A percentile compares a stretch with the other conserved stretches of the same genome.
Conservation (phyloP, 2,888 invertebrate species). For the Epiperipatus broadwayi region DNA sequence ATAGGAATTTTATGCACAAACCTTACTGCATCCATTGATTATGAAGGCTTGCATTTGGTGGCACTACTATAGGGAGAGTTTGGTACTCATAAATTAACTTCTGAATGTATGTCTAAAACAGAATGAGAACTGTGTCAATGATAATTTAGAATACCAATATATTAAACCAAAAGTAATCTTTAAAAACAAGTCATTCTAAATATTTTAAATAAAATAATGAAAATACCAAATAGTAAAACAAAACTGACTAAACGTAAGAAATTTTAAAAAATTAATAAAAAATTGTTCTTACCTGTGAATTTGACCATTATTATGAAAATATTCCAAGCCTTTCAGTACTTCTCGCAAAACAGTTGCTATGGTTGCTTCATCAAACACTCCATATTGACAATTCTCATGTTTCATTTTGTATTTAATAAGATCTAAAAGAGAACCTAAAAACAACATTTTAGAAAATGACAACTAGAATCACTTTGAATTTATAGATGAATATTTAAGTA, state of each 20-base stretch:
- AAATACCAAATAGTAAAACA: not conserved
- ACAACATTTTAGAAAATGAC: no score
- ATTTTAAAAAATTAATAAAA: slow-evolving; percentile 12
- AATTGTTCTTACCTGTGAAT: slow-evolving; percentile 60
- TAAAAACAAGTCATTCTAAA: no score
- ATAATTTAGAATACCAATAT: no score
- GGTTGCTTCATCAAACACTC: slow-evolving; percentile 89
- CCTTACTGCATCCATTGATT: no score
- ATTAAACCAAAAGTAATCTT: no score
- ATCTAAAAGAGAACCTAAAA: slow-evolving; percentile 35
- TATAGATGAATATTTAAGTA: not conserved
- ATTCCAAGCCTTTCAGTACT: slow-evolving; percentile 87
- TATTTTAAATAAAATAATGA: no score
- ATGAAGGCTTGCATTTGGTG: no score
- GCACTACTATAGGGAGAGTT: no score
- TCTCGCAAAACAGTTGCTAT: slow-evolving; percentile 91
- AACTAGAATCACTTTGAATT: not conserved
- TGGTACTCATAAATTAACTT: no score
- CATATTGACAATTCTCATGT: slow-evolving; percentile 71
- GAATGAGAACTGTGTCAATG: no score
- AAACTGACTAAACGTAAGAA: not conserved
- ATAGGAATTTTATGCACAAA: no score
- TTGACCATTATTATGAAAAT: slow-evolving; percentile 95
- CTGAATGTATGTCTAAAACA: no score
- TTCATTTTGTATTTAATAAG: slow-evolving; percentile 83